A percentile compares a stretch with the other conserved stretches of the same genome.
Conservation (phyloP, 2,113 vertebrate species). For the Odontesthes bonariensis region DNA sequence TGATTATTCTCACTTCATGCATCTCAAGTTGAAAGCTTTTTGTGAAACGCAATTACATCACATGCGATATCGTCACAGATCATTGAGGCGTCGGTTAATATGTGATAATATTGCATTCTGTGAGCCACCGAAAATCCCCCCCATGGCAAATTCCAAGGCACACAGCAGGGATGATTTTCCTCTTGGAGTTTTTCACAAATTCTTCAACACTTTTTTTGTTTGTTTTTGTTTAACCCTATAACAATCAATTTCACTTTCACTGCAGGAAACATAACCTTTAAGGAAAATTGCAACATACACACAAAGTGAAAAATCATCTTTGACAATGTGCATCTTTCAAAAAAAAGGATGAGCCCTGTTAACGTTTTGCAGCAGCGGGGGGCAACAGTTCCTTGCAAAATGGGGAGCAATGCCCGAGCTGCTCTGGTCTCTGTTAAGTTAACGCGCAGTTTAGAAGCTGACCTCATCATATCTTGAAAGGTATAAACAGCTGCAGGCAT, state of each 20-base stretch:
- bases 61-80: no score
- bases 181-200: no score
- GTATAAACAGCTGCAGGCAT: conserved; percentile 58
- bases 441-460: conserved; percentile 35
- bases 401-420: conserved; percentile 15
- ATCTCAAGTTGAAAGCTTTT: no score
- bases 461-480: conserved; percentile 48
- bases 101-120: no score
- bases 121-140: no score
- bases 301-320: neutral
- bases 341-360: neutral
- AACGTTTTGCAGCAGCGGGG: neutral
- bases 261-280: neutral
- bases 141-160: no score
- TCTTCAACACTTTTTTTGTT: no score
- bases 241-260: neutral
- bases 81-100: no score
- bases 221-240: neutral
- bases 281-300: neutral
- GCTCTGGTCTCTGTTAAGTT: conserved; percentile 32
- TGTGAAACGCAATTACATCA: no score
- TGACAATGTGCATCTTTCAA: neutral
- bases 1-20: no score
- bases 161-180: no score
- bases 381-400: conserved; percentile 21